Conservation (phyloP, 2,113 vertebrate species). For the Lepisosteus osseus region DNA sequence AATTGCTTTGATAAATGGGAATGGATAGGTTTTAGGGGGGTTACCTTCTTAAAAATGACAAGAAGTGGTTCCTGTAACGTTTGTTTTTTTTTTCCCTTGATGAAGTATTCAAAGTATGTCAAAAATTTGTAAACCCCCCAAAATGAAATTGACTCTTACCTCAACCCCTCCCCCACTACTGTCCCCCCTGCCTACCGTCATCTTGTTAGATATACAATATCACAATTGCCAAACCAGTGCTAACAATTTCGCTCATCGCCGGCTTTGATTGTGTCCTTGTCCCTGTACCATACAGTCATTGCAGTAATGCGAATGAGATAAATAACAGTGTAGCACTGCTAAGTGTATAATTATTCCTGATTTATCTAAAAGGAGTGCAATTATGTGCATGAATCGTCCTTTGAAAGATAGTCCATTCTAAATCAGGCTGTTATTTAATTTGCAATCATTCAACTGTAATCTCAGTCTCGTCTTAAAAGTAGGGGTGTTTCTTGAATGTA, state of each 20-base stretch:
- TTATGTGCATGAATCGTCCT: conserved; percentile 16
- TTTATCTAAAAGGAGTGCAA: conserved; percentile 18
- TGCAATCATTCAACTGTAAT: conserved; percentile 19
- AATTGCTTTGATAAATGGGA: no score
- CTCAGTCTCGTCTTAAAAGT: conserved; percentile 9
- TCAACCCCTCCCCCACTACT: neutral
- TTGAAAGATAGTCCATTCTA: conserved; percentile 14
- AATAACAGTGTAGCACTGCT: conserved; percentile 16
- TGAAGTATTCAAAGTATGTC: no score
- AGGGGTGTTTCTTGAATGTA: neutral
- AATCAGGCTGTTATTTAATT: conserved; percentile 23
- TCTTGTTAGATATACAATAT: conserved; percentile 18
- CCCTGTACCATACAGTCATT: conserved; percentile 6
- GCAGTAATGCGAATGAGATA: conserved; percentile 16
- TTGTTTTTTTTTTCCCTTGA: no score
- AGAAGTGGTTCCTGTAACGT: no score
- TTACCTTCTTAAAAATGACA: no score
- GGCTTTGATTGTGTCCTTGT: conserved; percentile 19
- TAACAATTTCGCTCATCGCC: conserved; percentile 12
- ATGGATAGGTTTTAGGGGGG: no score
- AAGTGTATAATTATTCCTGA: conserved; percentile 16
- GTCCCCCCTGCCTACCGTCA: neutral
- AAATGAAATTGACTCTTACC: neutral
- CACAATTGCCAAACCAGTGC: conserved; percentile 6
- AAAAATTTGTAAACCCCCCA: neutral